Base-by-base conservation (phyloP, 2,113 vertebrate genomes). In the Pelvicachromis taeniatus region DNA sequence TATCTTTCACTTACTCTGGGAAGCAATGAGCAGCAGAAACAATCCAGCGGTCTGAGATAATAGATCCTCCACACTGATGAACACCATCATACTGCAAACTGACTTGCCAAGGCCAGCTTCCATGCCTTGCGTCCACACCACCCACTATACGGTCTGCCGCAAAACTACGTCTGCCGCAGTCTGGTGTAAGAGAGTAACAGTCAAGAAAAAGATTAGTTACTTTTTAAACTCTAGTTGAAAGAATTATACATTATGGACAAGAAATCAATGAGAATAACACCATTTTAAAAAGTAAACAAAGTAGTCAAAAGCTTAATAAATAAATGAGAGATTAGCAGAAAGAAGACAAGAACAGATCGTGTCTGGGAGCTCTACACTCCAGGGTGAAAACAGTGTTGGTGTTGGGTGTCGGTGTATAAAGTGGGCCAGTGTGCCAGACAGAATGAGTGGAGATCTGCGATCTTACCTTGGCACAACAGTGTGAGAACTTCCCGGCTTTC, bases 41-140 rank as follows among this genome's bases (percentile, higher is more conserved):
- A 29, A 98, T 95, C 97, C 97, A 98, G 85, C 97, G 97, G 82
- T 96, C 95, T 0, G 97, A 97, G 70, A 98, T 97, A 86, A 98
- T 93, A 59, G 97, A 97, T 29, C 97, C 97, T 4, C 97, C 97
- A 5, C 97, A 98, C 54, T 98, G 96, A 82, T 97, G 97, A 3
- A 97, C 91, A 0, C 97, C 96, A 0, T 98, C 97, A 0, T 98
- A 97, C 78, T 96, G 96, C 80, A 98, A 85, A 75, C 97, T 98
- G 94, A 98, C 97, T 94, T 98, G 97, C 97, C 97, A 98, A 0
- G 97, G 97, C 97, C 97, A 98, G 42, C 95, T 95, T 58, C 97
- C 97, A 93, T 97, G 95, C 19, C 96, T 94, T 6, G 97, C 95
- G 42, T 97, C 96, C 78, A 95, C 96, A 4, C 97, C 97, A 0